Conservation (phyloP, 2,888 invertebrate genomes). For the Protodeltote pygarga region DNA sequence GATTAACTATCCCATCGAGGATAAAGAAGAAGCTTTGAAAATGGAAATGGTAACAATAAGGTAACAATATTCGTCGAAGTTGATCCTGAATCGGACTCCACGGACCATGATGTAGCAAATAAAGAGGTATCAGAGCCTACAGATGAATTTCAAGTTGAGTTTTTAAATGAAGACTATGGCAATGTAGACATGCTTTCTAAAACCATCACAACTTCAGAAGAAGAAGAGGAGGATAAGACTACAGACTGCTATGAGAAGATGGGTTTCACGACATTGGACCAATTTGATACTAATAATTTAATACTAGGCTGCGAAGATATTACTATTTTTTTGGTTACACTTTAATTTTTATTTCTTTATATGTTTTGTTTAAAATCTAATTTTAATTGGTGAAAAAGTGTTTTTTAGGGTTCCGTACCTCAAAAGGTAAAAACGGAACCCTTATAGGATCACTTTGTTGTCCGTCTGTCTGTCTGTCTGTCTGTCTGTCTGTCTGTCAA, state of each 20-base stretch:
- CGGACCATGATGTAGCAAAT: constrained; percentile 38
- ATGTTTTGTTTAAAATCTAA: too few species aligned
- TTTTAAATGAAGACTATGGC: constrained; percentile 32
- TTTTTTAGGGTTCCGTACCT: too few species aligned
- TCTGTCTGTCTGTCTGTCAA: too few species aligned
- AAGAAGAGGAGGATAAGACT: constrained; percentile 24
- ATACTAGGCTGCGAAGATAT: too few species aligned
- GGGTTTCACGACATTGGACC: too few species aligned
- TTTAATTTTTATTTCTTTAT: too few species aligned
- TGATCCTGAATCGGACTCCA: not conserved
- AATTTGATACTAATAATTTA: too few species aligned
- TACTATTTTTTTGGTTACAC: too few species aligned
- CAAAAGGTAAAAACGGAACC: too few species aligned
- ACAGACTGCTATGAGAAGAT: constrained; percentile 31
- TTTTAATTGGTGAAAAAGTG: too few species aligned
- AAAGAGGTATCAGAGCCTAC: constrained; percentile 25
- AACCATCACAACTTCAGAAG: constrained; percentile 34
- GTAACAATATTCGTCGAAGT: not conserved
- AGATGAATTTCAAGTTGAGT: constrained; percentile 34
- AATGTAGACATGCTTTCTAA: constrained; percentile 35
- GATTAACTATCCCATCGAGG: constrained; percentile 57
- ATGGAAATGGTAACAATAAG: constrained; percentile 49
- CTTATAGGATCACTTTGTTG: too few species aligned
- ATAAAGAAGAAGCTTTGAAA: constrained; percentile 37
- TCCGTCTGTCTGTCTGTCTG: too few species aligned